Base-by-base conservation (phyloP, 2,888 invertebrate genomes). In the Parelbella ahira region DNA sequence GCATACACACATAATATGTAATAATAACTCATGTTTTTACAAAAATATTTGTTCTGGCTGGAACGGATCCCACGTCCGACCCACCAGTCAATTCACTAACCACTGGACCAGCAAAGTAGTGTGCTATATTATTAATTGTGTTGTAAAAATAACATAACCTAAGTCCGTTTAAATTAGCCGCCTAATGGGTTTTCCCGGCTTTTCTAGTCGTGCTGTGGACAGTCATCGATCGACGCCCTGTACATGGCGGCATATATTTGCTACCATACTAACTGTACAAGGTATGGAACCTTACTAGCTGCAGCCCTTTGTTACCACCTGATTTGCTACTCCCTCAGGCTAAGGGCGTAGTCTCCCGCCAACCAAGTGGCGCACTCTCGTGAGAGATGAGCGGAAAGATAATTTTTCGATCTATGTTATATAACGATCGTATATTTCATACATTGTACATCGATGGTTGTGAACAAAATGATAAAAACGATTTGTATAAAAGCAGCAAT, bases 361-460 rank as follows among this genome's bases (percentile, higher is more conserved):
- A 69, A 65, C 70, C 83, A 76, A 86, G 84, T 84, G 73, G 86
- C 86, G 86, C 86, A 69, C 86, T 87, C 86, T 87, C 68, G 83
- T 77, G 84, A 82, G 76, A 82, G 77, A 83, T 80, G 68, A 70
- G 70, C 71, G 81, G 77, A 82, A 75, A 76, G 79, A 83, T 82
- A 82, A 81, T 76, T 79, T 60, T 74, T 60, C 60, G 60, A 62
- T 59, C 50, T 52, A 54, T 53, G 49, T 54, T 15, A 38, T 27
- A 13, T 27, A 23, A 45, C 47, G 59, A 48, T 2, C 7, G 4
- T 25, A 50, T 29, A 15, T 13, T 3, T 6, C 11, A 4, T n/a
- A 6, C 7, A 3, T 1, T 2, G 36, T 80, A 64, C 74, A 80
- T 72, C 65, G 74, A 64, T n/a, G n/a, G n/a, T 42, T 48, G 34